Evolutionary conservation across 2,888 invertebrate species (phyloP), one percentile per base, ranked within the genome.

Genomic region (Drosophila anceps): DNA sequence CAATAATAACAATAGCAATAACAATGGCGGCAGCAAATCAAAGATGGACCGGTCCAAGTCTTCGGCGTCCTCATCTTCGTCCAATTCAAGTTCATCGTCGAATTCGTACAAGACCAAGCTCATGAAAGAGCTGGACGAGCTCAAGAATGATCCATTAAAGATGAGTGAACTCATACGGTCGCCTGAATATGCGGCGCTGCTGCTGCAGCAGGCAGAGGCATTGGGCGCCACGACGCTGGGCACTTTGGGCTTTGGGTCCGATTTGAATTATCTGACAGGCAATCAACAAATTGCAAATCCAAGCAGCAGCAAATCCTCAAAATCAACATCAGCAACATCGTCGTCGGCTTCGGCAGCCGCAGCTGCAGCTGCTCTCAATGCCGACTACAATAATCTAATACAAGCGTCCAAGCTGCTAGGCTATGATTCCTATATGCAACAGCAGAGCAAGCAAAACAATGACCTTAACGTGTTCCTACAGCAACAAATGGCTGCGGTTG

Each of bases 101-200:
- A 92, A 92, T 44, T 92, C 92, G 5, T 93, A 93, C 60, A 93
- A 93, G 78, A 93, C 93, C 0, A 93, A 93, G 68, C 76, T 93
- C 1, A 93, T 93, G 92, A 93, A 92, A 46, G 93, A 93, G 62
- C 74, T 93, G 44, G 93, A 93, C 48, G 93, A 93, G 69, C 84
- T 93, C 0, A 93, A 93, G 69, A 92, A 92, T 58, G 93, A 93
- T 85, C 92, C 93, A 2, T 70, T 92, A 4, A 93, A 93, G 79
- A 92, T 93, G 89, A 93, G 92, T 51, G 93, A 93, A 66, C 76
- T 93, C 1, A 92, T 93, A 76, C 90, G 93, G 0, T 93, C 93
- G 7, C 93, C 93, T 1, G 93, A 93, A 69, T 93, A 93, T 70
- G 93, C 93, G 0, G 92, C 93, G 0, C 73, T 93, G 18, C 70